Percentiles rank a stretch among this genome's conserved stretches.
Evolutionary conservation across 1,140 invertebrate species (phyloP).

Genomic region (Macrocentrus cingulum): DNA sequence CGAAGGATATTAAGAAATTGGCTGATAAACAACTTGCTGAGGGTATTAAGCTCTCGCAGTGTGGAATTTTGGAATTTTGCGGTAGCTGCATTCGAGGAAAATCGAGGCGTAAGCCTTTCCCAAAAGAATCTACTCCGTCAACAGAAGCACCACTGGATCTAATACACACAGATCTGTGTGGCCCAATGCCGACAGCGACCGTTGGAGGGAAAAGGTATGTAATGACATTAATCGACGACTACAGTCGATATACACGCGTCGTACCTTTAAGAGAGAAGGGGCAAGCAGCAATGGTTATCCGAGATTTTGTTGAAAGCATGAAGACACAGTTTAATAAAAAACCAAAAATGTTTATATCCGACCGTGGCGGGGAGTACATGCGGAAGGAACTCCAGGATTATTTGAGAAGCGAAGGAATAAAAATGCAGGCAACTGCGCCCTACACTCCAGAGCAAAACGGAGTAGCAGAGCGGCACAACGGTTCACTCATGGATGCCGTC

Average conservation of each 20-base stretch:
- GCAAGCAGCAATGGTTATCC: conserved; percentile 12
- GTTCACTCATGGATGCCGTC: too few relatives aligned
- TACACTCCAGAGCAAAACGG: too few relatives aligned
- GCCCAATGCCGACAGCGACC: conserved; percentile 22
- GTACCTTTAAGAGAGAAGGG: conserved; percentile 24
- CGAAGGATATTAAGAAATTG: conserved; percentile 27
- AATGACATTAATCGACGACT: conserved; percentile 24
- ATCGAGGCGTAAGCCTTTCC: conserved; percentile 26
- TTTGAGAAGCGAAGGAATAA: too few relatives aligned
- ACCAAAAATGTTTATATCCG: conserved; percentile 18
- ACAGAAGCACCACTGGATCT: conserved; percentile 6
- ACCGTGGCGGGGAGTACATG: not conserved
- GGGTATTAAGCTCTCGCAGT: conserved; percentile 6
- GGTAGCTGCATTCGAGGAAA: conserved; percentile 33
- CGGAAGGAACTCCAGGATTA: too few relatives aligned
- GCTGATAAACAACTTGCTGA: conserved; percentile 22
- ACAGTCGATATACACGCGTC: conserved; percentile 13
- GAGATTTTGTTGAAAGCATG: conserved; percentile 19
- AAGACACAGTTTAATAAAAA: conserved; percentile 21
- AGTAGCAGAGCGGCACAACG: too few relatives aligned
- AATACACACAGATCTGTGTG: conserved; percentile 25
- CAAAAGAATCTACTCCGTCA: not conserved
- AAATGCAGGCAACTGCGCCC: too few relatives aligned
- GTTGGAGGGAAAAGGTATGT: conserved; percentile 15
- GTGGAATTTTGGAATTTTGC: too few relatives aligned